Conservation (phyloP, 2,888 invertebrate genomes). For the Agonopterix subpropinquella region DNA sequence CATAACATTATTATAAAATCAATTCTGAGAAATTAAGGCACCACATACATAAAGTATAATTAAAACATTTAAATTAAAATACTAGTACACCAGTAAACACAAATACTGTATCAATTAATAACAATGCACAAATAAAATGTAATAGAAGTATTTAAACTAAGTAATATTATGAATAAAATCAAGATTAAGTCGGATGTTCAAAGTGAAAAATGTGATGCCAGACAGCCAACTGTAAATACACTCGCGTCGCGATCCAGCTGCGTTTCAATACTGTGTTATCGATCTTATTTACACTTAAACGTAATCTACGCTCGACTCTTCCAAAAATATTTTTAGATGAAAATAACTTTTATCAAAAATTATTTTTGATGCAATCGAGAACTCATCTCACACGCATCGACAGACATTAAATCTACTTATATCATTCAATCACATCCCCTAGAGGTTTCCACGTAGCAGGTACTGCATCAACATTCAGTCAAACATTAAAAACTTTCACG, state of each 20-base stretch:
- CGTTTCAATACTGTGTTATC: constrained; percentile 25
- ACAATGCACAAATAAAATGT: constrained; percentile 36
- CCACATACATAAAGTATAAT: constrained; percentile 59
- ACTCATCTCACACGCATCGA: constrained; percentile 25
- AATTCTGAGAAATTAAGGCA: constrained; percentile 60
- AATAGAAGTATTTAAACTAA: constrained; percentile 22
- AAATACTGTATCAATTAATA: constrained; percentile 58
- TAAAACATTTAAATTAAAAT: constrained; percentile 42
- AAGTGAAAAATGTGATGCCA: constrained; percentile 44
- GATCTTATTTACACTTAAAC: constrained; percentile 38
- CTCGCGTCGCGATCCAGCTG: constrained; percentile 14
- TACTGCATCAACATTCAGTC: constrained; percentile 63
- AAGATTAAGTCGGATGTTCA: constrained; percentile 25
- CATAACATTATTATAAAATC: constrained; percentile 32
- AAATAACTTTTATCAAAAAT: constrained; percentile 11
- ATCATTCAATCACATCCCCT: constrained; percentile 34
- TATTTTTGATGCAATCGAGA: constrained; percentile 1
- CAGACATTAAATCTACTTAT: constrained; percentile 23
- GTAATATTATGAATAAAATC: constrained; percentile 24
- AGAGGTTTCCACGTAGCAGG: constrained; percentile 37
- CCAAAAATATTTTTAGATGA: constrained; percentile 8
- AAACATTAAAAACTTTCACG: constrained; percentile 58
- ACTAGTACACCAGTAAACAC: constrained; percentile 53
- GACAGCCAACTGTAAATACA: constrained; percentile 35
- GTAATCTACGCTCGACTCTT: constrained; percentile 2